A percentile compares a stretch with the other conserved stretches of the same genome.
Evolutionary conservation across 2,888 invertebrate genomes (phyloP).

Genomic region (Athalia rosae): DNA sequence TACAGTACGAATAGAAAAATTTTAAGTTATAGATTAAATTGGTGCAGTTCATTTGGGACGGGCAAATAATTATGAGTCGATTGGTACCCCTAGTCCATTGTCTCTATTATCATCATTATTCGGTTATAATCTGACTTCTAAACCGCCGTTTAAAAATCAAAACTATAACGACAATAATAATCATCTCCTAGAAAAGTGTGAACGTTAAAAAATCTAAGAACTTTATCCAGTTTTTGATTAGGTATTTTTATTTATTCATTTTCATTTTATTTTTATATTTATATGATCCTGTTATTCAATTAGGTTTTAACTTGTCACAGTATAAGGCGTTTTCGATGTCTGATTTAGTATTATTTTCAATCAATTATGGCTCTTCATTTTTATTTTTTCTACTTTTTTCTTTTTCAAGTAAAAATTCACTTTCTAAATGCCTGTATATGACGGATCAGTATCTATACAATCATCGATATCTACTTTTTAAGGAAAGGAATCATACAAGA

Average conservation of each 20-base stretch:
- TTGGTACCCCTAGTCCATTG: constrained; percentile 12
- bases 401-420: not conserved
- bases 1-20: not conserved
- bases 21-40: not conserved
- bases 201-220: constrained; percentile 25
- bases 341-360: not conserved
- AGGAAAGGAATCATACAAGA: too few species aligned
- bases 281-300: constrained; percentile 23
- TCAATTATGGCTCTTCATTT: not conserved
- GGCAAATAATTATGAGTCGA: constrained; percentile 17
- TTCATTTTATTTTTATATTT: not conserved
- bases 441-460: not conserved
- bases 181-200: constrained; percentile 18
- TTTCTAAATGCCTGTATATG: constrained; percentile 8
- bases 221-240: too few species aligned
- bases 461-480: not conserved
- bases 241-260: too few species aligned
- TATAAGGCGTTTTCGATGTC: constrained; percentile 38
- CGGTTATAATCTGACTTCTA: not conserved
- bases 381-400: not conserved
- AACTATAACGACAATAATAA: not conserved
- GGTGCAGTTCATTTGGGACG: constrained; percentile 32
- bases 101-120: constrained; percentile 22
- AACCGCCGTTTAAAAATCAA: constrained; percentile 23
- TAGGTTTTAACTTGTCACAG: not conserved